Percentiles rank a stretch among this genome's conserved stretches.
Conservation (phyloP, 2,113 vertebrate species). For the Lasiurus borealis region DNA sequence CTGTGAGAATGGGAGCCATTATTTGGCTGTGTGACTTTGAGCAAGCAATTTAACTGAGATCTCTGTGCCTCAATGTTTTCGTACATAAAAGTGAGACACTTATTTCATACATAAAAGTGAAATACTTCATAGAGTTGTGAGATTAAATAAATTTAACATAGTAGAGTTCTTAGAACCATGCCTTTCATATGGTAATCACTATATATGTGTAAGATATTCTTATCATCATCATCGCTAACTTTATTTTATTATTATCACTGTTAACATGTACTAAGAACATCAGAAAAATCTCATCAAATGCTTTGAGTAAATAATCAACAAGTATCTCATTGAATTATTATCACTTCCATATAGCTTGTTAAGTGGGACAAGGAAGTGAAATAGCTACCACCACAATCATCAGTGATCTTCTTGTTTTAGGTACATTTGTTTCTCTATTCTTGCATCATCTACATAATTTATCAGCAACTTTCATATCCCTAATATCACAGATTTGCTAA, state of each 20-base stretch:
- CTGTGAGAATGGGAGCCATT: neutral
- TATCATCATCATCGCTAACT: neutral
- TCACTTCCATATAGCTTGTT: neutral
- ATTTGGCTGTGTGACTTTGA: neutral
- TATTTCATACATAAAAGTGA: neutral
- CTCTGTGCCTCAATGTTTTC: neutral
- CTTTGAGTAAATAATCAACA: neutral
- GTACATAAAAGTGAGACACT: neutral
- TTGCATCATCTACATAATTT: neutral
- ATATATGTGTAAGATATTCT: neutral
- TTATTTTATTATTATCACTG: neutral
- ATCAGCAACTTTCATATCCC: neutral
- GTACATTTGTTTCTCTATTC: neutral
- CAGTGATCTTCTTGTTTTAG: neutral
- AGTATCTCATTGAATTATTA: neutral
- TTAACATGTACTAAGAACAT: neutral
- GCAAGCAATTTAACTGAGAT: neutral
- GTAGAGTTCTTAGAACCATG: neutral
- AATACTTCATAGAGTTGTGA: neutral
- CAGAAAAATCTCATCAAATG: neutral
- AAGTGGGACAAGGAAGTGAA: neutral
- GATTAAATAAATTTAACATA: neutral
- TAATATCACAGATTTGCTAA: neutral
- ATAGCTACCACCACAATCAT: neutral
- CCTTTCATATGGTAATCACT: neutral